Conservation (phyloP, 1,140 invertebrate species). For the Psix sp. region DNA sequence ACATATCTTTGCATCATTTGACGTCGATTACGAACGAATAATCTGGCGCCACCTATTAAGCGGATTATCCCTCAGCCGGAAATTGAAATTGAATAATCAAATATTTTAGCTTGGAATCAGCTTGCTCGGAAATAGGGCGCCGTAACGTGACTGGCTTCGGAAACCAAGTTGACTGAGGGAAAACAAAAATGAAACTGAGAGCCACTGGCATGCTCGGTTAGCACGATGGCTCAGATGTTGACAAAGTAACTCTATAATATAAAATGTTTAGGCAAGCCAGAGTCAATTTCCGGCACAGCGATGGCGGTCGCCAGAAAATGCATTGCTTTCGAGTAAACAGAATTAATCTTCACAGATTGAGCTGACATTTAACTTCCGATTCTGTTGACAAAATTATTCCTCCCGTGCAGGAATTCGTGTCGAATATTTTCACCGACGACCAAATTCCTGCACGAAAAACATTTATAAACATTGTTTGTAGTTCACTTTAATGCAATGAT, state of each 20-base stretch:
- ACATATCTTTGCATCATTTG: too few relatives aligned
- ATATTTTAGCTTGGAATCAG: constrained; percentile 42
- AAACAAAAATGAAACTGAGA: constrained; percentile 59
- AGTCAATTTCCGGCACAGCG: constrained; percentile 56
- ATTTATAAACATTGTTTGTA: too few relatives aligned
- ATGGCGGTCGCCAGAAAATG: constrained; percentile 36
- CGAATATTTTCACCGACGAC: too few relatives aligned
- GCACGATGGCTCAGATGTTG: constrained; percentile 57
- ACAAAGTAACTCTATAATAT: constrained; percentile 65
- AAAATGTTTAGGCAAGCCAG: constrained; percentile 60
- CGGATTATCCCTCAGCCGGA: constrained; percentile 24
- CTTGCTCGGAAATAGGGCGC: constrained; percentile 27
- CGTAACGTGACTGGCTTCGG: constrained; percentile 45
- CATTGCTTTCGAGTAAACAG: constrained; percentile 55
- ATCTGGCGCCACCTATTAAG: constrained; percentile 26
- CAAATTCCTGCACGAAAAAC: too few relatives aligned
- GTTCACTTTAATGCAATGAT: too few relatives aligned
- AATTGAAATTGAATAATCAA: constrained; percentile 53
- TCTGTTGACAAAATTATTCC: constrained; percentile 20
- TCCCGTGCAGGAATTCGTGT: constrained; percentile 7
- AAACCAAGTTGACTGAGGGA: constrained; percentile 44
- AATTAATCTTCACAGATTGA: constrained; percentile 50
- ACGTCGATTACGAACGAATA: too few relatives aligned
- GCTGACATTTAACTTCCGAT: constrained; percentile 42
- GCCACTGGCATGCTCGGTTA: constrained; percentile 41